phyloP scores from a whole-genome alignment of 64 coral and sea anemone genomes.

The Pocillopora verrucosa region DNA sequence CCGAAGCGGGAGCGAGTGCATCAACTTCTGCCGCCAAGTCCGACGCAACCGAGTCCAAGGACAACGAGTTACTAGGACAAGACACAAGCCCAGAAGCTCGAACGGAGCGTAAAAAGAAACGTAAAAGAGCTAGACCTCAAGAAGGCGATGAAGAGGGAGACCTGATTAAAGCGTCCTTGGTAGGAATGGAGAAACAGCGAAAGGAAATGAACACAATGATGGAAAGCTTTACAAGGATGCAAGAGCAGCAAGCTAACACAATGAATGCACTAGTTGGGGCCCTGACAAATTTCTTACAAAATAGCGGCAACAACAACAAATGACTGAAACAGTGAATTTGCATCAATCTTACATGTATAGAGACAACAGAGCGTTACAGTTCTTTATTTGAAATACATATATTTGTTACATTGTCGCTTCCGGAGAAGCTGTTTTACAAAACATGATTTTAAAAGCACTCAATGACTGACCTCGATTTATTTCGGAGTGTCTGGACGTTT shows the following conservation, averaged over 20 bases:
- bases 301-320: conserved; percentile 17
- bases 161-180: neutral
- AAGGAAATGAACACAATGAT: neutral
- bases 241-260: conserved; percentile 25
- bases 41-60: neutral
- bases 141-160: conserved; percentile 6
- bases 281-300: conserved; percentile 23
- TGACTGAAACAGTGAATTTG: conserved; percentile 16
- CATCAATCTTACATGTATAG: neutral
- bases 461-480: conserved; percentile 5
- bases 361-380: conserved; percentile 3
- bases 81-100: no score
- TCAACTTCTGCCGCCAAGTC: neutral
- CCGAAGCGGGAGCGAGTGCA: neutral
- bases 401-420: conserved; percentile 9
- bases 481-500: conserved; percentile 12
- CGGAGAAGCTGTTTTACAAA: conserved; percentile 10
- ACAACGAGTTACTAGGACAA: neutral
- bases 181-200: conserved; percentile 19
- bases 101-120: neutral
- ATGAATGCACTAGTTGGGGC: conserved; percentile 38
- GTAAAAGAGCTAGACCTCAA: neutral
- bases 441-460: neutral
- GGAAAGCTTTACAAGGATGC: conserved; percentile 7
- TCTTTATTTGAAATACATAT: neutral